A percentile compares a stretch with the other conserved stretches of the same genome.
Conservation (phyloP, 2,888 invertebrate species). For the Andrena flavipes region DNA sequence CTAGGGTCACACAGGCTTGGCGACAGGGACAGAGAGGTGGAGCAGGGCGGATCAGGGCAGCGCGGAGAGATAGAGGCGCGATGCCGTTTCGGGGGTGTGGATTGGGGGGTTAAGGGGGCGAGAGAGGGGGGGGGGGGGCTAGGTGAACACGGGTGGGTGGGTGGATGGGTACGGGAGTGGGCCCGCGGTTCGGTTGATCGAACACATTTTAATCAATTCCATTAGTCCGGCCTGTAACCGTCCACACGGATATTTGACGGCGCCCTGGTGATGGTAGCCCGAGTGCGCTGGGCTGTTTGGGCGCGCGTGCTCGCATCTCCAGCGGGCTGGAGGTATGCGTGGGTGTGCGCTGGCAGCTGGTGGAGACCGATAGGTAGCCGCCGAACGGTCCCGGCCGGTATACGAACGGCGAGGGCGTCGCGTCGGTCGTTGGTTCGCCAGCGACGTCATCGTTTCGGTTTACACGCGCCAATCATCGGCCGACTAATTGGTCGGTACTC, state of each 20-base stretch:
- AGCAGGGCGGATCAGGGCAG: constrained; percentile 37
- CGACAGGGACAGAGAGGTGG: constrained; percentile 51
- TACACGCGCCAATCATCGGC: constrained; percentile 83
- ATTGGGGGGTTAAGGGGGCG: not conserved
- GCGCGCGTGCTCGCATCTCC: constrained; percentile 32
- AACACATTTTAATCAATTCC: constrained; percentile 85
- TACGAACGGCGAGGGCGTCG: constrained; percentile 70
- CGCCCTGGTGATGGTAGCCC: constrained; percentile 58
- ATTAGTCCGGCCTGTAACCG: constrained; percentile 81
- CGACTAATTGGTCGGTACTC: constrained; percentile 83
- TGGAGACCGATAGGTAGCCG: constrained; percentile 60
- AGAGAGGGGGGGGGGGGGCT: constrained; percentile 14
- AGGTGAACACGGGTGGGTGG: constrained; percentile 60
- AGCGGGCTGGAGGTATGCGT: not conserved
- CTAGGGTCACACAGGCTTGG: constrained; percentile 57
- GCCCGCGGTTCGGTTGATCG: constrained; percentile 82
- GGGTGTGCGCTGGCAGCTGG: constrained; percentile 31
- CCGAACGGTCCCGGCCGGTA: constrained; percentile 69
- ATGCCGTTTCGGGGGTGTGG: constrained; percentile 20
- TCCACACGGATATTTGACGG: constrained; percentile 77
- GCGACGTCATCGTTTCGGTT: constrained; percentile 81
- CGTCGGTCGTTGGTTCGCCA: constrained; percentile 75
- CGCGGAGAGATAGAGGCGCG: constrained; percentile 50
- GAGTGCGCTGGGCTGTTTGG: constrained; percentile 28
- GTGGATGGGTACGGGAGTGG: constrained; percentile 57